These are phyloP conservation scores for Microtus pennsylvanicus DNA, from an alignment of 2,113 vertebrate genomes.

Conservation along the genomic window DNA sequence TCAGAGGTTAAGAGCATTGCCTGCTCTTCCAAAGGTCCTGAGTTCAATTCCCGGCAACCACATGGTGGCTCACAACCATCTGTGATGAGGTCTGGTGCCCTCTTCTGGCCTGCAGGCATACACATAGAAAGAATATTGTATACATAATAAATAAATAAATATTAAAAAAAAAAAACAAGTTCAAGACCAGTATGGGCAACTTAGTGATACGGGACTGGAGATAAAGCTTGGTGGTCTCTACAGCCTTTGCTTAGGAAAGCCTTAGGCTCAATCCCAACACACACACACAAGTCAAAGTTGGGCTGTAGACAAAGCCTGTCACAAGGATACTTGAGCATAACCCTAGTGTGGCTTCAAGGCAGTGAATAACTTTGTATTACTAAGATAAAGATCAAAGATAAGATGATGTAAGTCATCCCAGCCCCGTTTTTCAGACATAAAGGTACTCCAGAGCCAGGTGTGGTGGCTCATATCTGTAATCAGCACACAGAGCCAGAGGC, in stretches of 20 bases:
- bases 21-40: too few species aligned
- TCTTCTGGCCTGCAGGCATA: too few species aligned
- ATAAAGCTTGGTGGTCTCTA: background rate
- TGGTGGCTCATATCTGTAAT: background rate
- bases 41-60: too few species aligned
- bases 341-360: background rate
- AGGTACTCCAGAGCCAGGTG: background rate
- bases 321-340: background rate
- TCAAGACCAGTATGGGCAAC: background rate
- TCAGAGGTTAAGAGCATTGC: too few species aligned
- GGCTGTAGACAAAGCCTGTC: background rate
- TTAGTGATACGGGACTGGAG: background rate
- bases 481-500: background rate
- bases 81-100: too few species aligned
- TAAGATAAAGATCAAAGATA: constrained; percentile 48
- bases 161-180: background rate
- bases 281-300: background rate
- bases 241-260: background rate
- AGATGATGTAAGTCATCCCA: background rate
- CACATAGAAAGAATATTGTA: too few species aligned
- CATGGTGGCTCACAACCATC: too few species aligned
- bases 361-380: constrained; percentile 33
- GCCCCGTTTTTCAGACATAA: background rate
- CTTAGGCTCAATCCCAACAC: background rate
- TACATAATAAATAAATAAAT: too few species aligned